Conservation (phyloP, 2,113 vertebrate species). For the Psammodynastes pulverulentus region DNA sequence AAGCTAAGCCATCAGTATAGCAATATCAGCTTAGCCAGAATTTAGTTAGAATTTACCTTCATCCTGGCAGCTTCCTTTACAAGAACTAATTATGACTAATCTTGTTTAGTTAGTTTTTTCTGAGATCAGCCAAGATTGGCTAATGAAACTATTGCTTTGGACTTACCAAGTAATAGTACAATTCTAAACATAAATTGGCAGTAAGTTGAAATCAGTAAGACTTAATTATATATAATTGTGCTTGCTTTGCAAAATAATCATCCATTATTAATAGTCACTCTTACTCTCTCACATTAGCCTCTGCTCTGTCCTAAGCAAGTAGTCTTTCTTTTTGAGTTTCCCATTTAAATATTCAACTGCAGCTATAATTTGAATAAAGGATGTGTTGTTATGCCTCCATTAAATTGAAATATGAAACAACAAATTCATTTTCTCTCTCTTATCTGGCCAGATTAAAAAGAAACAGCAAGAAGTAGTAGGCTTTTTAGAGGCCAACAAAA, state of each 20-base stretch:
- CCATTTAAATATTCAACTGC: neutral
- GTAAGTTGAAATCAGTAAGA: neutral
- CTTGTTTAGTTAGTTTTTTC: neutral
- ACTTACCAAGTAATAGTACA: neutral
- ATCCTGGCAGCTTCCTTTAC: neutral
- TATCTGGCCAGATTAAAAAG: constrained; percentile 88
- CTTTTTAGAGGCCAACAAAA: constrained; percentile 94
- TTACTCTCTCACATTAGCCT: neutral
- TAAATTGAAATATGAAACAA: neutral
- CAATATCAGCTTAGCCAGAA: neutral
- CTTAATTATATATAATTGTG: neutral
- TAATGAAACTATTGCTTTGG: neutral
- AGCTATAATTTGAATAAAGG: neutral
- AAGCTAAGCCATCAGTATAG: neutral
- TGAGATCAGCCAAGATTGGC: neutral
- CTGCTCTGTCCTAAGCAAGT: neutral
- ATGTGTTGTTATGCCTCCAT: neutral
- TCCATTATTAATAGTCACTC: neutral
- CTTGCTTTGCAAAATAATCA: neutral
- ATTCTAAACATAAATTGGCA: neutral
- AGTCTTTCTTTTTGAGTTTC: neutral
- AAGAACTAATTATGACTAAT: neutral
- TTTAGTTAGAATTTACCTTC: neutral
- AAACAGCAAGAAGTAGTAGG: constrained; percentile 97
- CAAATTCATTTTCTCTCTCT: neutral